phyloP scores from a whole-genome alignment of 2,113 vertebrate genomes.

The Hemicordylus capensis region DNA sequence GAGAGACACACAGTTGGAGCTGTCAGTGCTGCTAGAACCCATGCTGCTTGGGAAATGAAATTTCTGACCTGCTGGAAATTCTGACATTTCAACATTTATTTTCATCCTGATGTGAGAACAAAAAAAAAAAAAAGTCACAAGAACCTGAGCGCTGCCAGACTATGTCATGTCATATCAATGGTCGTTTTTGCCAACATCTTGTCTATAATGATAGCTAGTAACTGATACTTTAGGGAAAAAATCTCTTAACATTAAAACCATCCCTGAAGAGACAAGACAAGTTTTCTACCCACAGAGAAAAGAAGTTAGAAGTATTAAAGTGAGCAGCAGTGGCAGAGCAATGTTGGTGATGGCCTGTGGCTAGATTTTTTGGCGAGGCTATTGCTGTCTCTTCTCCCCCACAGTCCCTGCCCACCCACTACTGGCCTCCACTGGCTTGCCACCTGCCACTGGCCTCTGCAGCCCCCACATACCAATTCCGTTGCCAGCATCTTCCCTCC shows the following conservation, averaged over 20 bases:
- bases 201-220: not conserved
- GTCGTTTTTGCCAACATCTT: constrained; percentile 1
- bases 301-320: not conserved
- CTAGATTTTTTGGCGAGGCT: too few relatives aligned
- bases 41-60: constrained; percentile 19
- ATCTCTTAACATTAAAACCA: constrained; percentile 15
- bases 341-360: too few relatives aligned
- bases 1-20: not conserved
- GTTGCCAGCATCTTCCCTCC: too few relatives aligned
- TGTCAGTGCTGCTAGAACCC: not conserved
- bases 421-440: too few relatives aligned
- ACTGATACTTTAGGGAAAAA: constrained; percentile 4
- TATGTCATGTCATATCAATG: not conserved
- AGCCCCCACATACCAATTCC: too few relatives aligned
- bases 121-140: not conserved
- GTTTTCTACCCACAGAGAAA: not conserved
- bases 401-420: too few relatives aligned
- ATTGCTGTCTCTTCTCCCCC: too few relatives aligned
- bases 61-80: constrained; percentile 10
- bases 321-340: too few relatives aligned
- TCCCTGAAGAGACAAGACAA: not conserved
- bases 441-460: too few relatives aligned
- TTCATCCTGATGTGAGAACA: not conserved
- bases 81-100: constrained; percentile 27
- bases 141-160: not conserved